Conservation (phyloP, 2,797 vertebrate genomes). For the Eutrigla gurnardus region DNA sequence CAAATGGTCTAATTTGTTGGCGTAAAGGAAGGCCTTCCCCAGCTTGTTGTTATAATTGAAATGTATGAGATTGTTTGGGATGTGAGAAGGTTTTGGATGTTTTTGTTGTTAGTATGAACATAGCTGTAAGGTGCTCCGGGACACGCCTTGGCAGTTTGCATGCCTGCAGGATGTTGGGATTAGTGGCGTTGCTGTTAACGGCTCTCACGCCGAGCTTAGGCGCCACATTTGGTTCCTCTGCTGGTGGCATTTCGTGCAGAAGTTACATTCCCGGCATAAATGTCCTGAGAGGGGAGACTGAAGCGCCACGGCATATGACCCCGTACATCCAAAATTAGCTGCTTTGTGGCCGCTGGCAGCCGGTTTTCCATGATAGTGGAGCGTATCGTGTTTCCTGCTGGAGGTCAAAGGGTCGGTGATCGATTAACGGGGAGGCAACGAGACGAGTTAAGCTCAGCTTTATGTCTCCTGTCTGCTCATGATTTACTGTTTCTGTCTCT, state of each 20-base stretch:
- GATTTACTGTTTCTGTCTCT: constrained; percentile 37
- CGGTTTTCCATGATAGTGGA: constrained; percentile 22
- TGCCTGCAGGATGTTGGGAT: constrained; percentile 31
- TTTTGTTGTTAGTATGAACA: neutral
- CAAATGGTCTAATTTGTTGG: no score
- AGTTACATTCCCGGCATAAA: constrained; percentile 37
- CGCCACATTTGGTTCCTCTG: constrained; percentile 37
- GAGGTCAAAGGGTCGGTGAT: constrained; percentile 47
- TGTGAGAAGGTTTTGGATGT: neutral
- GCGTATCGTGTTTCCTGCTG: constrained; percentile 32
- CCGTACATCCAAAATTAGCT: constrained; percentile 59
- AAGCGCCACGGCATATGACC: constrained; percentile 26
- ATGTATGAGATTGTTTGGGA: no score
- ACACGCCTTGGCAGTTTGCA: neutral
- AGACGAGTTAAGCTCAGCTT: neutral
- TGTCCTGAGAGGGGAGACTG: constrained; percentile 44
- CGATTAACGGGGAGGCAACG: constrained; percentile 8
- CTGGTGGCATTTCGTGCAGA: constrained; percentile 46
- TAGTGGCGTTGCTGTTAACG: constrained; percentile 32
- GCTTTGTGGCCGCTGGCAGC: constrained; percentile 39
- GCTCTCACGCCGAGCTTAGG: constrained; percentile 26
- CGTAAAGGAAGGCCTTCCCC: no score
- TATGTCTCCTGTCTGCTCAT: neutral
- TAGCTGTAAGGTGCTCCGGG: neutral
- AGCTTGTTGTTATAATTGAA: no score